Evolutionary conservation across 2,113 vertebrate genomes (phyloP).

Genomic region (Callocephalon fimbriatum): DNA sequence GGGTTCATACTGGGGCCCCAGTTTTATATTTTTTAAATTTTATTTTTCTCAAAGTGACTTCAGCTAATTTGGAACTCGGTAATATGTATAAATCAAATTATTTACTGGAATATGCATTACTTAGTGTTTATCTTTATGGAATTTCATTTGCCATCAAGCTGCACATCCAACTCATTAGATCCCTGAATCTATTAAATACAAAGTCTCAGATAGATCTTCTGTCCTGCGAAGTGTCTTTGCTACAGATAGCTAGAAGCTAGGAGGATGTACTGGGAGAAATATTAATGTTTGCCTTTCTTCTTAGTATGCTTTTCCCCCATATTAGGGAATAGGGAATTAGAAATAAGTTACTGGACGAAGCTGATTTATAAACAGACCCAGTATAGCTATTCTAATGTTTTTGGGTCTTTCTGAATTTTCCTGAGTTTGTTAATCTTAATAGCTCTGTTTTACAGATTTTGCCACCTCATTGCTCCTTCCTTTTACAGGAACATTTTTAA

Average conservation of each 20-base stretch:
- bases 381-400: neutral
- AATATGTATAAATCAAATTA: slow-evolving; percentile 16
- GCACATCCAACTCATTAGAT: neutral
- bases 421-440: neutral
- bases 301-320: neutral
- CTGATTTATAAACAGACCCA: neutral
- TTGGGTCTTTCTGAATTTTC: neutral
- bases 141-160: slow-evolving; percentile 9
- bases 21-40: neutral
- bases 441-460: neutral
- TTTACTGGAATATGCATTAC: slow-evolving; percentile 31
- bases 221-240: neutral
- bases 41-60: neutral
- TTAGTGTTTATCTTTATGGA: slow-evolving; percentile 32
- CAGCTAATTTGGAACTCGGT: neutral
- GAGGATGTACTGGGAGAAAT: neutral
- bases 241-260: neutral
- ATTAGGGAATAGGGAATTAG: neutral
- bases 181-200: neutral
- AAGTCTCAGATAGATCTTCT: neutral
- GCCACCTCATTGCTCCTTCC: neutral
- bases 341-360: neutral
- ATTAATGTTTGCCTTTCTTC: neutral
- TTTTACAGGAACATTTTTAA: neutral
- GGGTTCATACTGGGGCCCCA: neutral